phyloP scores from a whole-genome alignment of 1,140 invertebrate genomes.

The Ips nitidus region DNA sequence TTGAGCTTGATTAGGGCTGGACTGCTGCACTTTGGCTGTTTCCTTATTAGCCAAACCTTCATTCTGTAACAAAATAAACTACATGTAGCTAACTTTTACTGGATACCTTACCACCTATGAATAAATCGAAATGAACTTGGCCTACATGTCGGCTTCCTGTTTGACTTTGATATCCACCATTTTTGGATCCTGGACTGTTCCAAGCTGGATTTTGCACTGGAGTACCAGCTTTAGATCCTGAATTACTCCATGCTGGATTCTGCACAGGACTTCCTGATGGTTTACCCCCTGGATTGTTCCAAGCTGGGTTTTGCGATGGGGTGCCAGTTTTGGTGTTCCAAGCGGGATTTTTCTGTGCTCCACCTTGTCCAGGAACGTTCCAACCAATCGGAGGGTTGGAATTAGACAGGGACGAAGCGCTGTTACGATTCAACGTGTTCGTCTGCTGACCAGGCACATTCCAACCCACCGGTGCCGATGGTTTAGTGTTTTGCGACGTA shows the following conservation, averaged over 20 bases:
- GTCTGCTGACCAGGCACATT: background rate
- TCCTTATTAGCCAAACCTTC: slow-evolving; percentile 32
- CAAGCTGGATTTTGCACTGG: background rate
- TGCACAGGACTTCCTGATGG: background rate
- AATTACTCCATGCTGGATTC: background rate
- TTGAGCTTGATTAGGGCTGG: slow-evolving; percentile 14
- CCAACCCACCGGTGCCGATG: background rate
- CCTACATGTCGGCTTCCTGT: slow-evolving; percentile 4
- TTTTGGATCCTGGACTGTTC: slow-evolving; percentile 3
- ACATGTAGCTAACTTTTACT: slow-evolving; percentile 2
- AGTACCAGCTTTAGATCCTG: background rate
- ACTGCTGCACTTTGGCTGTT: slow-evolving; percentile 25
- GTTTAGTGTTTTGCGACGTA: too few relatives aligned
- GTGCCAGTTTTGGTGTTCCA: background rate
- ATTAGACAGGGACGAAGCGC: background rate
- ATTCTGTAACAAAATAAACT: slow-evolving; percentile 11
- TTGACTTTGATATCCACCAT: slow-evolving; percentile 25
- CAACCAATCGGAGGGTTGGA: slow-evolving; percentile 7
- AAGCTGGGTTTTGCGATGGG: background rate
- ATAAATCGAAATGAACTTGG: slow-evolving; percentile 6
- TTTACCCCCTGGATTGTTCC: slow-evolving; percentile 6
- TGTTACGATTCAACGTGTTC: too few relatives aligned
- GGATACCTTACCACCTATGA: background rate
- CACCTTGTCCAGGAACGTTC: slow-evolving; percentile 14
- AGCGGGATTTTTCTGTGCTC: background rate